phyloP scores from a whole-genome alignment of 2,888 invertebrate genomes.

The Galerucella nymphaeae region DNA sequence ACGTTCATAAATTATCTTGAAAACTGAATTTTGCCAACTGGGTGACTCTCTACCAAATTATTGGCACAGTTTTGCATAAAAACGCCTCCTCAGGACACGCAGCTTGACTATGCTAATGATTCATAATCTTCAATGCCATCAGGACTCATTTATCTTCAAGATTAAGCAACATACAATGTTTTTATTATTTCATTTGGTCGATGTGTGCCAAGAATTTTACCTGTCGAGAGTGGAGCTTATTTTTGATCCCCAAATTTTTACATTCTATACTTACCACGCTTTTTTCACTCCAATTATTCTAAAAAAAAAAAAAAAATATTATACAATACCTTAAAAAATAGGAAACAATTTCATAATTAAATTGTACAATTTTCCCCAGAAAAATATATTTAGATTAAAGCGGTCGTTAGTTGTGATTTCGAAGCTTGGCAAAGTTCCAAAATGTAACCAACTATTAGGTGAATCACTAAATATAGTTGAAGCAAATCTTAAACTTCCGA shows the following conservation, averaged over 20 bases:
- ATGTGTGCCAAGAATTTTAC: constrained; percentile 3
- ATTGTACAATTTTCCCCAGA: background rate
- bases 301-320: background rate
- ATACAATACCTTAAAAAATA: background rate
- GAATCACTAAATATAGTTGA: background rate
- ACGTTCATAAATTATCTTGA: background rate
- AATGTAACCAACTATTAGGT: background rate
- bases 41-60: background rate
- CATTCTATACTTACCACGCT: background rate
- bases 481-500: background rate
- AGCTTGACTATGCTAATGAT: constrained; percentile 5
- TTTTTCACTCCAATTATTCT: background rate
- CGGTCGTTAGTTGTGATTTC: background rate
- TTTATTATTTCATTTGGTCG: background rate
- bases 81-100: constrained; percentile 14
- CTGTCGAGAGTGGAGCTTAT: background rate
- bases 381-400: background rate
- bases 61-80: constrained; percentile 1
- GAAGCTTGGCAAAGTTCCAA: background rate
- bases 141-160: constrained; percentile 7
- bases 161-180: background rate
- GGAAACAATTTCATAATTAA: too few species aligned
- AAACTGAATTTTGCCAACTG: background rate
- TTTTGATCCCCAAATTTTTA: background rate
- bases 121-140: constrained; percentile 17